Percentiles rank a stretch among this genome's conserved stretches.
Conservation (phyloP, 2,888 invertebrate species). For the Eumacrocentrus americanus region DNA sequence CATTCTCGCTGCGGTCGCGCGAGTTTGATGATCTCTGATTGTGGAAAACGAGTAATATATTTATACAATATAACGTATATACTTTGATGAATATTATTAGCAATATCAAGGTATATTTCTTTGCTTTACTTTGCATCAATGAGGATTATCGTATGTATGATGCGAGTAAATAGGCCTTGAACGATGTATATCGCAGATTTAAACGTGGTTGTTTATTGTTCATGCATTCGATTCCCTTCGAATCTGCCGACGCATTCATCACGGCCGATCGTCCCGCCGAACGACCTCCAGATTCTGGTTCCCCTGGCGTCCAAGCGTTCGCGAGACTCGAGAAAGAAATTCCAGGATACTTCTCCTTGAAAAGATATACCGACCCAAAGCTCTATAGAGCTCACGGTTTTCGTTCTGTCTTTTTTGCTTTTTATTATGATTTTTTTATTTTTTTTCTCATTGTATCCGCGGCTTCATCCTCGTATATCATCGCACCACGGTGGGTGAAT, state of each 20-base stretch:
- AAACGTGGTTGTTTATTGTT: neutral
- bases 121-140: too few species aligned
- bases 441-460: neutral
- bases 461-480: constrained; percentile 3
- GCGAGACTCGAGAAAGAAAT: neutral
- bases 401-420: neutral
- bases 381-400: neutral
- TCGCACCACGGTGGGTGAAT: neutral
- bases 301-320: too few species aligned
- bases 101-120: too few species aligned
- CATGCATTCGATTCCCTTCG: neutral
- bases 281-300: neutral
- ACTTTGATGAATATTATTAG: too few species aligned
- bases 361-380: neutral
- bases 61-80: too few species aligned
- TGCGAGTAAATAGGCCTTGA: too few species aligned
- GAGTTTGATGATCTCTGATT: too few species aligned
- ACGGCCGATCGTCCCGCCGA: neutral
- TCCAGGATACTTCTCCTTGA: neutral
- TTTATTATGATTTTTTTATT: neutral
- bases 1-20: too few species aligned
- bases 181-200: neutral
- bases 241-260: neutral
- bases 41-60: too few species aligned
- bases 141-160: too few species aligned